These are phyloP conservation scores for Petaurus breviceps DNA, from an alignment of 2,113 vertebrate species.

Conservation along the genomic window DNA sequence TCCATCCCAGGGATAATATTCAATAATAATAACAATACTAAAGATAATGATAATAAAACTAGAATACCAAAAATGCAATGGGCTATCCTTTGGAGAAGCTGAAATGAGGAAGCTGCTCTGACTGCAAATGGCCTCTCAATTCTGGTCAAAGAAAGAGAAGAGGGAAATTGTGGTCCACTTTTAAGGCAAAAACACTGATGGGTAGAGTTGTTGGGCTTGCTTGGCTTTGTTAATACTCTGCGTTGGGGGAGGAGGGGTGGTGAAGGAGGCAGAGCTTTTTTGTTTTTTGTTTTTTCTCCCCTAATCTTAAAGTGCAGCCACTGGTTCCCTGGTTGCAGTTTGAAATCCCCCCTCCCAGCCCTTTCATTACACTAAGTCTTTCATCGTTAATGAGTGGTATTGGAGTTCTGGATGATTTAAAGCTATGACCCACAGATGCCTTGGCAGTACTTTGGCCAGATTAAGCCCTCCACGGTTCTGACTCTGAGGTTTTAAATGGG, in stretches of 20 bases:
- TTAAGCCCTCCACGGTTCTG: slow-evolving; percentile 62
- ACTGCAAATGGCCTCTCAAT: background rate
- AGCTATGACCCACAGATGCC: slow-evolving; percentile 69
- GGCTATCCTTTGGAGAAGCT: background rate
- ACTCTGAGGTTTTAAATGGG: slow-evolving; percentile 75
- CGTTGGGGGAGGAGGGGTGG: background rate
- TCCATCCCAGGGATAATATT: background rate
- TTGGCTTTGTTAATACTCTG: background rate
- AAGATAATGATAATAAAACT: background rate
- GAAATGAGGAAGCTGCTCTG: background rate
- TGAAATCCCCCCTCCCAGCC: slow-evolving; percentile 57
- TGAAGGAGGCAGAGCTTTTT: background rate
- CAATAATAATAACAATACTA: background rate
- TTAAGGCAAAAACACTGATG: background rate
- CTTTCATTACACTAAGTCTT: slow-evolving; percentile 71
- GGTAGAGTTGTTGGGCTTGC: background rate
- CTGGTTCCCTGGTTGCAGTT: background rate
- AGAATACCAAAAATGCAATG: background rate
- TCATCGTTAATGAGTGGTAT: slow-evolving; percentile 76
- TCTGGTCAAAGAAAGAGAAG: background rate
- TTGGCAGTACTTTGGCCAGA: slow-evolving; percentile 72
- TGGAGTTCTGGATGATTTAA: slow-evolving; percentile 76
- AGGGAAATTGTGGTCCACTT: background rate
- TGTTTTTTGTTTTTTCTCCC: background rate
- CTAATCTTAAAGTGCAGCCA: background rate